These are phyloP conservation scores for Pogonomyrmex californicus DNA, from an alignment of 1,140 invertebrate genomes.

Conservation along the genomic window DNA sequence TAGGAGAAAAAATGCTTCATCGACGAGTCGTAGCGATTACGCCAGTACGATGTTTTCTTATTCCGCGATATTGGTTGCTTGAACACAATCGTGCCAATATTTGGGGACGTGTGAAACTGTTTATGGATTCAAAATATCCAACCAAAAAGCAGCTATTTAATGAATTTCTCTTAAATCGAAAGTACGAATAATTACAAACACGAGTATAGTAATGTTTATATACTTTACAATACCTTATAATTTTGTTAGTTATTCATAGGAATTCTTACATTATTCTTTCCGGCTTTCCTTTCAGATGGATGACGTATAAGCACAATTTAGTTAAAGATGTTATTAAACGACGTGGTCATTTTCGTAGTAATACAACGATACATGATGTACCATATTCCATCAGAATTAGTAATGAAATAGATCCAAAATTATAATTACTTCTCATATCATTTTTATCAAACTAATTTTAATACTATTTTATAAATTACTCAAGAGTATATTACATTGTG, in stretches of 20 bases:
- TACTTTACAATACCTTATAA: background rate
- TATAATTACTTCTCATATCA: slow-evolving; percentile 6
- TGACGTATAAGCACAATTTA: slow-evolving; percentile 86
- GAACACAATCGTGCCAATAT: slow-evolving; percentile 89
- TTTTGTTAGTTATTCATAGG: background rate
- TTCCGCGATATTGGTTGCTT: slow-evolving; percentile 89
- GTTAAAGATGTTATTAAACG: slow-evolving; percentile 85
- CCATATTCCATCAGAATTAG: slow-evolving; percentile 89
- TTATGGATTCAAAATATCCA: slow-evolving; percentile 88
- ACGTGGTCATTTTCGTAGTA: slow-evolving; percentile 84
- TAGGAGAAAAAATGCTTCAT: slow-evolving; percentile 89
- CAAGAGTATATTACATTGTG: background rate
- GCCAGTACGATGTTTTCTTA: slow-evolving; percentile 87
- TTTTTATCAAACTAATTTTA: background rate
- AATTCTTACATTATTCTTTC: slow-evolving; percentile 23
- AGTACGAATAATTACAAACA: slow-evolving; percentile 64
- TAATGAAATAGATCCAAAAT: slow-evolving; percentile 78
- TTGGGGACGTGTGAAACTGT: slow-evolving; percentile 89
- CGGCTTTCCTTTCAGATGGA: slow-evolving; percentile 84
- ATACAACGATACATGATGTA: slow-evolving; percentile 88
- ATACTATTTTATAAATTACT: slow-evolving; percentile 16
- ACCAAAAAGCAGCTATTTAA: slow-evolving; percentile 87
- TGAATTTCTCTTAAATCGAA: slow-evolving; percentile 86
- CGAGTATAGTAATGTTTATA: background rate
- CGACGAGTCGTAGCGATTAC: slow-evolving; percentile 88